phyloP scores from a whole-genome alignment of 2,888 invertebrate genomes.

The Diaperis boleti region DNA sequence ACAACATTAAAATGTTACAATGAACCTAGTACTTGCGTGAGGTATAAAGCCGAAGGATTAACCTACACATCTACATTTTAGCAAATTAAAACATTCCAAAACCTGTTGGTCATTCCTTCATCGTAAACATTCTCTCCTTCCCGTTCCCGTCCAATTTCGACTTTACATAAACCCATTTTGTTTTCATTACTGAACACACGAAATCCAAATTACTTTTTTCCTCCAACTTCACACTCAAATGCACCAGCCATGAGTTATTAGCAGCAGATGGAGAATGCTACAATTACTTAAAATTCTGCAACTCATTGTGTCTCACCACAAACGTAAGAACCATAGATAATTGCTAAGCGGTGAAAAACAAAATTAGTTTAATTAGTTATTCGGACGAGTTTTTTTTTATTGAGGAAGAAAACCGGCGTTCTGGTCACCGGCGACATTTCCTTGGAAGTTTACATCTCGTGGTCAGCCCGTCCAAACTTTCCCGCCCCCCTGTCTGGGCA shows the following conservation, averaged over 20 bases:
- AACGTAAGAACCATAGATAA: slow-evolving; percentile 16
- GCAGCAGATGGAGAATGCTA: slow-evolving; percentile 3
- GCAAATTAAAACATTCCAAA: no score
- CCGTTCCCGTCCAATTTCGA: no score
- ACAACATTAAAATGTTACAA: no score
- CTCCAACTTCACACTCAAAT: background rate
- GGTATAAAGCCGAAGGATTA: no score
- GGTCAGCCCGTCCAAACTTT: background rate
- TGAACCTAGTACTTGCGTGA: no score
- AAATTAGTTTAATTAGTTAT: slow-evolving; percentile 15
- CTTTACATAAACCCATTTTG: no score
- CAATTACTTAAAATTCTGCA: slow-evolving; percentile 7
- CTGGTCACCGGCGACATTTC: slow-evolving; percentile 1
- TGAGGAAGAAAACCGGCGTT: slow-evolving; percentile 8
- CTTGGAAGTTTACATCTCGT: background rate
- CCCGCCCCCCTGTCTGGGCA: slow-evolving; percentile 39
- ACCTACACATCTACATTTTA: no score
- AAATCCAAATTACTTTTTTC: slow-evolving; percentile 9
- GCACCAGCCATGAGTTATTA: slow-evolving; percentile 8
- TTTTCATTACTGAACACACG: background rate
- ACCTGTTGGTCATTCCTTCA: no score
- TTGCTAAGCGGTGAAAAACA: slow-evolving; percentile 5
- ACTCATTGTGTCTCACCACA: slow-evolving; percentile 8
- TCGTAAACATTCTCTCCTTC: no score
- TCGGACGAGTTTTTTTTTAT: slow-evolving; percentile 10